Conservation (phyloP, 2,888 invertebrate species). For the Acholoe squamosa region DNA sequence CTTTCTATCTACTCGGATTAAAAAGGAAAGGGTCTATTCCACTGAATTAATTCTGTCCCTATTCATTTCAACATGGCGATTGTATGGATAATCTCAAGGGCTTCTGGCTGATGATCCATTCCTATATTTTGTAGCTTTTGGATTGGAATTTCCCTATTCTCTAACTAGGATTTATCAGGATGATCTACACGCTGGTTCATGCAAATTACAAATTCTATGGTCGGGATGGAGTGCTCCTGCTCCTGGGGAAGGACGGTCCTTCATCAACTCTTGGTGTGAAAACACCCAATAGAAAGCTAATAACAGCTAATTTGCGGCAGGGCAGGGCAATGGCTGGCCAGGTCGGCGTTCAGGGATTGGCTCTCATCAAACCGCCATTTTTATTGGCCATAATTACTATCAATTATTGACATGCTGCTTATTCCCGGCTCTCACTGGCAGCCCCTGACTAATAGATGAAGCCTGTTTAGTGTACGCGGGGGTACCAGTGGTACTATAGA, state of each 20-base stretch:
- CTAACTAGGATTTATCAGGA: no score
- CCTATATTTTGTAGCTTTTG: no score
- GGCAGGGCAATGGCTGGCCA: background rate
- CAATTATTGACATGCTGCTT: conserved; percentile 29
- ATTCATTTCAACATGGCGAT: no score
- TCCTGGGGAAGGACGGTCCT: background rate
- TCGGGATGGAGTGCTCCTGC: no score
- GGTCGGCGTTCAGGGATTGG: conserved; percentile 10
- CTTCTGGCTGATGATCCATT: no score
- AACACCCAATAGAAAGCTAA: conserved; percentile 2
- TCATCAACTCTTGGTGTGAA: background rate
- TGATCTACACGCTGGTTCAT: no score
- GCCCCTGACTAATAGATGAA: conserved; percentile 1
- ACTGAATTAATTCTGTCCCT: no score
- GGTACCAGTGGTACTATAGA: background rate
- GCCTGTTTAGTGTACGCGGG: background rate
- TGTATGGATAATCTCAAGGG: no score
- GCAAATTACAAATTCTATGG: no score
- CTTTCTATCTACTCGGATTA: no score
- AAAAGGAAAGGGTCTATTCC: no score
- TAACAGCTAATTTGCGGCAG: background rate
- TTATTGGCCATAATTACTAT: conserved; percentile 20
- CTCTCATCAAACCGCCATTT: conserved; percentile 36
- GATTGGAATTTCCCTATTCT: no score
- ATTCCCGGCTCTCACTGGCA: background rate